Percentiles rank a stretch among this genome's conserved stretches.
Conservation (phyloP, 2,888 invertebrate genomes). For the Lepeophtheirus nordmannii region DNA sequence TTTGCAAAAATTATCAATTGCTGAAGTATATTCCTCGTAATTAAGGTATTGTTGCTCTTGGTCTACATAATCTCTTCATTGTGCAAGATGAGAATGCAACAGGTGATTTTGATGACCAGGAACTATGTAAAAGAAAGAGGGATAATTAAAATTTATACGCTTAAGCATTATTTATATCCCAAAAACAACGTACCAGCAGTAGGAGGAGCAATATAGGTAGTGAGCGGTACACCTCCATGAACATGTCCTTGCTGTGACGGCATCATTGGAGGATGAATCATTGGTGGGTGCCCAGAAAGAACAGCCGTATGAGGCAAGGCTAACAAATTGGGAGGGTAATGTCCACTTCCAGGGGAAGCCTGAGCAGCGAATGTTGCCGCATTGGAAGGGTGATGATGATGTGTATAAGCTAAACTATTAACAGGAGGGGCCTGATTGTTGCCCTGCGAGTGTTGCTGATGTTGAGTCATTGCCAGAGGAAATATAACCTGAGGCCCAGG, state of each 20-base stretch:
- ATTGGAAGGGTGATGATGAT: conserved; percentile 2
- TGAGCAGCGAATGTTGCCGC: not conserved
- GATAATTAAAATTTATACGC: not conserved
- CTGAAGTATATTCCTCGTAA: not conserved
- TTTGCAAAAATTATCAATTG: too few species aligned
- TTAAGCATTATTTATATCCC: too few species aligned
- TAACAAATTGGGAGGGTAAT: not conserved
- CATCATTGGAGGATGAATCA: not conserved
- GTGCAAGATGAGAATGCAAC: not conserved
- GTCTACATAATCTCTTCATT: not conserved
- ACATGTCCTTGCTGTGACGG: not conserved
- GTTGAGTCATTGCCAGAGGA: not conserved
- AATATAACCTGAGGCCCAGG: not conserved
- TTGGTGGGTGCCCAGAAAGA: not conserved
- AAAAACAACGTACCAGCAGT: not conserved
- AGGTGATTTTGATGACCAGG: conserved; percentile 8
- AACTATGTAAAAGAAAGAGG: conserved; percentile 1
- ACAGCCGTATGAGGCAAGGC: not conserved
- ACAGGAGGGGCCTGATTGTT: conserved; percentile 1
- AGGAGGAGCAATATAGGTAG: not conserved
- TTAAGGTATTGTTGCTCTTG: not conserved
- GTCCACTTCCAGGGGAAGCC: not conserved
- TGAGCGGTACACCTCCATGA: not conserved
- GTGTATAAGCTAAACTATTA: not conserved
- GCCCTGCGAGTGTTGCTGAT: not conserved